A percentile compares a stretch with the other conserved stretches of the same genome.
phyloP scores from a whole-genome alignment of 2,113 vertebrate genomes.

The Hippotragus niger region DNA sequence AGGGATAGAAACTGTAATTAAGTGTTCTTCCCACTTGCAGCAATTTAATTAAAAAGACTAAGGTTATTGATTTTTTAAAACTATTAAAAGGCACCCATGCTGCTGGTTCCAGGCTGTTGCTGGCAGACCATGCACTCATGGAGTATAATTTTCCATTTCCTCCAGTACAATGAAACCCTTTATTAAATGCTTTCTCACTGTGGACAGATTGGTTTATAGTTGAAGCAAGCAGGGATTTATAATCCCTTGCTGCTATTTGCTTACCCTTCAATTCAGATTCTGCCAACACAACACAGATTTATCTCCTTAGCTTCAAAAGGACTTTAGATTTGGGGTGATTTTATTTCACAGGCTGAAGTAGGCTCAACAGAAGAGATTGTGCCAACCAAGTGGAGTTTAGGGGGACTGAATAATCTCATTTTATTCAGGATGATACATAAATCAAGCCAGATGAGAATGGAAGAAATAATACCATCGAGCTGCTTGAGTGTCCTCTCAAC shows the following conservation, averaged over 20 bases:
- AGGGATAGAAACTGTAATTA: constrained; percentile 58
- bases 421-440: not conserved
- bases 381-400: constrained; percentile 19
- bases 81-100: constrained; percentile 9
- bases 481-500: constrained; percentile 7
- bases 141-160: constrained; percentile 69
- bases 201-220: constrained; percentile 68
- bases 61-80: constrained; percentile 63
- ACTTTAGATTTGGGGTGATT: constrained; percentile 32
- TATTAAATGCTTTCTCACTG: constrained; percentile 69
- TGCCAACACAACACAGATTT: constrained; percentile 61
- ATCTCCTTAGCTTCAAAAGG: constrained; percentile 47
- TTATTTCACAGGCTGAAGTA: constrained; percentile 46
- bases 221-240: constrained; percentile 65
- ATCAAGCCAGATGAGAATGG: not conserved
- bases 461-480: not conserved
- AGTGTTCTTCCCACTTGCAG: constrained; percentile 52
- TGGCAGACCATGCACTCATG: constrained; percentile 44
- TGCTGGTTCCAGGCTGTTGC: constrained; percentile 51
- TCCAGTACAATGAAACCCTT: constrained; percentile 62
- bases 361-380: constrained; percentile 16
- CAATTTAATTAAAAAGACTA: constrained; percentile 67
- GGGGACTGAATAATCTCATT: not conserved
- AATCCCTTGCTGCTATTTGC: constrained; percentile 70
- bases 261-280: constrained; percentile 63